Evolutionary conservation across 2,797 vertebrate species (phyloP), one percentile per base, ranked within the genome.

Genomic region (Ammospiza maritima): DNA sequence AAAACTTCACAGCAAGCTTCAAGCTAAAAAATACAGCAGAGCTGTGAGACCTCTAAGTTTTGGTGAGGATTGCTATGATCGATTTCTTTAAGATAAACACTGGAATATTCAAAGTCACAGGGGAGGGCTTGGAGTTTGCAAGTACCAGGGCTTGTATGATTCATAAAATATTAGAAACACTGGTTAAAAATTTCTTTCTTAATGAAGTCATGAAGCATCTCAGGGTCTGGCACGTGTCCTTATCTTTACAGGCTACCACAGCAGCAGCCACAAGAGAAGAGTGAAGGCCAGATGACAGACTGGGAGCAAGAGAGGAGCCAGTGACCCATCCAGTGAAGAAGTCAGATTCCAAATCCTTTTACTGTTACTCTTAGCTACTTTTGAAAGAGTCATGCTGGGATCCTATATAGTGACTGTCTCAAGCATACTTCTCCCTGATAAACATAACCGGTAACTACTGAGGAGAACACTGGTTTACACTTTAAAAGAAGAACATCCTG

Each of bases 351-450:
- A 95, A 72, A 86, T 34, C 44, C 56, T 89, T 75, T 84, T 56
- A 40, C 65, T 92, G 54, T 95, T 96, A 92, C 75, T 96, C 45
- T 79, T 71, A 92, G 73, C 60, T 97, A 93, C 82, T 90, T 80
- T 50, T 62, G 74, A 32, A 89, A 92, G 51, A 54, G 21, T 57
- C 57, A 65, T 36, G 38, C 70, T 89, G 36, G n/a, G n/a, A 62
- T 23, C 89, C 44, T 74, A 50, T 89, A 77, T 17, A 64, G 23
- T 25, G 69, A 60, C 27, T 67, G 29, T 64, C 48, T 65, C 72
- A 53, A 40, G 25, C 3, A 16, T 16, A 34, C 5, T 2, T 16
- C 29, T 74, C 21, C 34, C 15, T 29, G 12, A 38, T 22, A 81
- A 80, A 74, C 30, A 9, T 18, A 57, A 38, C 11, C 34, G 14